Percentiles rank a stretch among this genome's conserved stretches.
Evolutionary conservation across 2,888 invertebrate genomes (phyloP).

Genomic region (Drosophila diplacantha): DNA sequence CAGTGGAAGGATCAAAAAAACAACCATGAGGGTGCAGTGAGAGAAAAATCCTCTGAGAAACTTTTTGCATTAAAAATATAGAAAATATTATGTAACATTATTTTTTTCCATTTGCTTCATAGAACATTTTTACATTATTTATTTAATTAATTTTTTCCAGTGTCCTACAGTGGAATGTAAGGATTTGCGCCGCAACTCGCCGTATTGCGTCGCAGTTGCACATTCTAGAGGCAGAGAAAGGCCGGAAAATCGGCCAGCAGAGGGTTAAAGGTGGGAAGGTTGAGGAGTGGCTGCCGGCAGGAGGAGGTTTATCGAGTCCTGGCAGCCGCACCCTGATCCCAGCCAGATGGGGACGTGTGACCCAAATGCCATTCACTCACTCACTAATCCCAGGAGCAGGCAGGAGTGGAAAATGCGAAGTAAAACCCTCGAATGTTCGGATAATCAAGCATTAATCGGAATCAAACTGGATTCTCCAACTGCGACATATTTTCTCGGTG

Average conservation of each 20-base stretch:
- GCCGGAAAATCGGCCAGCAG: conserved; percentile 3
- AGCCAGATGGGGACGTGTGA: conserved; percentile 28
- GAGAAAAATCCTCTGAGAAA: neutral
- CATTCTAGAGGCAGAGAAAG: conserved; percentile 15
- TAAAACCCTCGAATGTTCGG: neutral
- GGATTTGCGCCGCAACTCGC: conserved; percentile 47
- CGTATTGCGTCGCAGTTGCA: conserved; percentile 45
- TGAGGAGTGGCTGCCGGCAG: neutral
- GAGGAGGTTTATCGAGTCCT: conserved; percentile 13
- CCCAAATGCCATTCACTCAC: conserved; percentile 35
- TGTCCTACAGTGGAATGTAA: conserved; percentile 11
- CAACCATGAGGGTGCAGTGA: conserved; percentile 4
- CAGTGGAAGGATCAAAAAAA: conserved; percentile 6
- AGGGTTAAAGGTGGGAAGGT: conserved; percentile 4
- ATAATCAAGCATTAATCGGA: neutral
- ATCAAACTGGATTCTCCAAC: neutral
- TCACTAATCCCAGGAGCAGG: conserved; percentile 14
- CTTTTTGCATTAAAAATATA: neutral
- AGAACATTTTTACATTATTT: neutral
- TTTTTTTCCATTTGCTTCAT: neutral
- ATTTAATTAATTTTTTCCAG: neutral
- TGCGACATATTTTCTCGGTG: neutral
- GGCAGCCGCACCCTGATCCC: conserved; percentile 26
- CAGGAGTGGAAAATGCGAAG: conserved; percentile 1
- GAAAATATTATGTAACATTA: no score